phyloP scores from a whole-genome alignment of 2,888 invertebrate species.

The Bembecia ichneumoniformis region DNA sequence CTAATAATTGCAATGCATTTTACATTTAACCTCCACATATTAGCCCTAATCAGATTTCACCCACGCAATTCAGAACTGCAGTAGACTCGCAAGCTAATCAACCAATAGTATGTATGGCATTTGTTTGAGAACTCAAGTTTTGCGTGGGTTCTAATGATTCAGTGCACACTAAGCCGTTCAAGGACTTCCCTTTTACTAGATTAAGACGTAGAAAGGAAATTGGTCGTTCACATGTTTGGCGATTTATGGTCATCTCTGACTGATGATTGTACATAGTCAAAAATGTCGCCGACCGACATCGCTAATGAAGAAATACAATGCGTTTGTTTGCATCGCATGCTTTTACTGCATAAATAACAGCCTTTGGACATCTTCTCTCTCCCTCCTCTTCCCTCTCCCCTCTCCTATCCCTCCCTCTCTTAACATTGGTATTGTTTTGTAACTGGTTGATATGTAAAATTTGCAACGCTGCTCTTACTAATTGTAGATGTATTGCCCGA shows the following conservation, averaged over 20 bases:
- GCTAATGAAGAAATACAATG: too few species aligned
- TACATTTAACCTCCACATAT: not conserved
- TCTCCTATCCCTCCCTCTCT: too few species aligned
- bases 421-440: too few species aligned
- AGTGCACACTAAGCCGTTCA: constrained; percentile 47
- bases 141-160: constrained; percentile 61
- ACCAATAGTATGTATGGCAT: constrained; percentile 31
- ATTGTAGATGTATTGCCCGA: constrained; percentile 2
- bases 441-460: constrained; percentile 1
- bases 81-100: constrained; percentile 23
- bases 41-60: constrained; percentile 6
- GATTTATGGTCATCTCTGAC: not conserved
- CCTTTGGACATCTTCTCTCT: too few species aligned
- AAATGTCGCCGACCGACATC: too few species aligned
- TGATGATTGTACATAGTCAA: too few species aligned
- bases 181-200: constrained; percentile 65
- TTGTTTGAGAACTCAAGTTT: constrained; percentile 6
- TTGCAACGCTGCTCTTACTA: too few species aligned
- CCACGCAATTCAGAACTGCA: constrained; percentile 12
- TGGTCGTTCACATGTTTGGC: constrained; percentile 18
- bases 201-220: constrained; percentile 27
- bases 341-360: too few species aligned
- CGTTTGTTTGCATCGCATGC: too few species aligned
- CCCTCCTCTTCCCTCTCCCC: too few species aligned
- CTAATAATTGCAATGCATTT: too few species aligned